A percentile compares a stretch with the other conserved stretches of the same genome.
phyloP scores from a whole-genome alignment of 2,888 invertebrate genomes.

The Euplexia lucipara region DNA sequence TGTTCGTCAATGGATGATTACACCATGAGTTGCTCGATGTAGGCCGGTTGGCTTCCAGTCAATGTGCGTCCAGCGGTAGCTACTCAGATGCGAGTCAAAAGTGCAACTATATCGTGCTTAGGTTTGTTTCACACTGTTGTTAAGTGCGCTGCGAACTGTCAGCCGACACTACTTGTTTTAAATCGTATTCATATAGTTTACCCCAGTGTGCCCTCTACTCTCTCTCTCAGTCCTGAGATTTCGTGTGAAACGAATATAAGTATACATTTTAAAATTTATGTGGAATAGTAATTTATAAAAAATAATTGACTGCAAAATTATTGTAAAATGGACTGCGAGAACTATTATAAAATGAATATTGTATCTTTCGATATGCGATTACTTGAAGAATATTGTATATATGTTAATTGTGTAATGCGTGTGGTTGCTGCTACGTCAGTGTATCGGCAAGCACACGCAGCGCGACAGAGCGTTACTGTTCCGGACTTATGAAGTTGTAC shows the following conservation, averaged over 20 bases:
- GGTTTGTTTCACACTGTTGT: slow-evolving; percentile 44
- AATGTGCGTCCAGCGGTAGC: slow-evolving; percentile 6
- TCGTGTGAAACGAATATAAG: slow-evolving; percentile 57
- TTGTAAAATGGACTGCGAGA: slow-evolving; percentile 39
- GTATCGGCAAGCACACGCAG: slow-evolving; percentile 8
- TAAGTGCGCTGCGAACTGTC: slow-evolving; percentile 5
- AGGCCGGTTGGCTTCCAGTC: neutral
- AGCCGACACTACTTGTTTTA: neutral
- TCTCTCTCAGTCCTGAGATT: slow-evolving; percentile 31
- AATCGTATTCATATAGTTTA: neutral
- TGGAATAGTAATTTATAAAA: slow-evolving; percentile 40
- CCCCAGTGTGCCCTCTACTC: slow-evolving; percentile 26
- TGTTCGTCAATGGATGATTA: neutral
- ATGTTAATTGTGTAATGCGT: slow-evolving; percentile 31
- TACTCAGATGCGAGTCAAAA: slow-evolving; percentile 5
- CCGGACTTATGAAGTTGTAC: slow-evolving; percentile 35
- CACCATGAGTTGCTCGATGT: neutral
- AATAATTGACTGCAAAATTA: slow-evolving; percentile 46
- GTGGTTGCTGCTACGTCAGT: slow-evolving; percentile 22
- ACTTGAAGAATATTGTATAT: slow-evolving; percentile 49
- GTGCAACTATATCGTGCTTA: slow-evolving; percentile 35
- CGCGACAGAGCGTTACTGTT: slow-evolving; percentile 14
- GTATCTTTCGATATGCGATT: slow-evolving; percentile 34
- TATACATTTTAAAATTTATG: slow-evolving; percentile 50
- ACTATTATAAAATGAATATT: slow-evolving; percentile 47